A percentile compares a stretch with the other conserved stretches of the same genome.
phyloP scores from a whole-genome alignment of 2,113 vertebrate genomes.

The Clinocottus analis region DNA sequence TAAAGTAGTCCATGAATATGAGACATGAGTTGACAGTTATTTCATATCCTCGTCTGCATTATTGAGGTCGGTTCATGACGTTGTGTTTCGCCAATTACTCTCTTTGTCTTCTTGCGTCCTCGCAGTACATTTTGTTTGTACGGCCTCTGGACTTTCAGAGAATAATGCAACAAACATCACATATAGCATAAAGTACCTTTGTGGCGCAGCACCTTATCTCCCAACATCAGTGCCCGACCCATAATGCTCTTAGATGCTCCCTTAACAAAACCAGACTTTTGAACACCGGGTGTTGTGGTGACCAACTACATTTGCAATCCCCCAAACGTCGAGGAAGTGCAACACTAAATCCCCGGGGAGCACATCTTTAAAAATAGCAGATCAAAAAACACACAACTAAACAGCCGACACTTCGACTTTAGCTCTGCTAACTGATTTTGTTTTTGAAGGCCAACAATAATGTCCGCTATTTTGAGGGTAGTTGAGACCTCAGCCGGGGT shows the following conservation, averaged over 20 bases:
- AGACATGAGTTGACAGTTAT: not conserved
- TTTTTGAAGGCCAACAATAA: constrained; percentile 9
- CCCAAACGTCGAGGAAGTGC: not conserved
- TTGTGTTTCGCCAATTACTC: no score
- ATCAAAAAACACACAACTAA: not conserved
- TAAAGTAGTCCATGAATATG: no score
- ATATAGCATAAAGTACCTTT: not conserved
- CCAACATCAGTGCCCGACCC: not conserved
- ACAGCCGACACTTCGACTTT: constrained; percentile 5
- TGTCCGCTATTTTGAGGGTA: constrained; percentile 50
- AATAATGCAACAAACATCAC: not conserved
- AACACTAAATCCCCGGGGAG: not conserved
- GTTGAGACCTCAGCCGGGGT: constrained; percentile 42
- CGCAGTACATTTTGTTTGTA: not conserved
- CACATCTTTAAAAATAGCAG: not conserved
- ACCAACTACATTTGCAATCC: not conserved
- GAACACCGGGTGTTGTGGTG: not conserved
- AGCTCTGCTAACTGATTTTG: constrained; percentile 8
- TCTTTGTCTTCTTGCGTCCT: not conserved
- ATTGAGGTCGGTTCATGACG: not conserved
- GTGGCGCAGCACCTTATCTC: not conserved
- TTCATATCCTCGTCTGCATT: not conserved
- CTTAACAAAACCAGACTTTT: not conserved
- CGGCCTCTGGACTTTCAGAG: no score
- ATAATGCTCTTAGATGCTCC: not conserved